A percentile compares a stretch with the other conserved stretches of the same genome.
phyloP scores from a whole-genome alignment of 1,140 invertebrate genomes.

The Vanessa tameamea region DNA sequence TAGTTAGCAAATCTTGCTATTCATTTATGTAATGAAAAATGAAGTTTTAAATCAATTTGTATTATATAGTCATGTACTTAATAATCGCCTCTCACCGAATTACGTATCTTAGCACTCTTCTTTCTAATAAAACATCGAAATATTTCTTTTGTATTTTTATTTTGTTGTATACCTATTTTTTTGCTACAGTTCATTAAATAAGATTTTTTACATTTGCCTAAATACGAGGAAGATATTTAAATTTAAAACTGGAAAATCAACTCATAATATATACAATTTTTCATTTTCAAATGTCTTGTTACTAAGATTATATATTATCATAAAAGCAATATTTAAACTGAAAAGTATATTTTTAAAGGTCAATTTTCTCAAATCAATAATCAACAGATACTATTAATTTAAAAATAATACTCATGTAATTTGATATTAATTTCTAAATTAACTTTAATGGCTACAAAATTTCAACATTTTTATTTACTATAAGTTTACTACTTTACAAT shows the following conservation, averaged over 20 bases:
- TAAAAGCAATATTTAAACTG: no score
- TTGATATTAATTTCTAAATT: not conserved
- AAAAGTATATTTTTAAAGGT: no score
- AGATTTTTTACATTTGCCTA: not conserved
- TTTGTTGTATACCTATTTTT: not conserved
- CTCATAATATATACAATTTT: no score
- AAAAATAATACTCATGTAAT: no score
- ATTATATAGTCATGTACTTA: constrained; percentile 45
- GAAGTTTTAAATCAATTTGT: constrained; percentile 28
- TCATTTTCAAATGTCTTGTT: no score
- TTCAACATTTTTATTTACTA: not conserved
- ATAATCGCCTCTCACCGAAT: constrained; percentile 72
- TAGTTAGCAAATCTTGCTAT: constrained; percentile 26
- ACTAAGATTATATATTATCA: no score
- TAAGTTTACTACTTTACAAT: not conserved
- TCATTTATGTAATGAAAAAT: constrained; percentile 14
- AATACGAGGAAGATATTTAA: not conserved
- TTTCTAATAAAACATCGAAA: constrained; percentile 47
- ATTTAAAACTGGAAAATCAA: not conserved
- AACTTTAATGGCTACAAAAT: not conserved
- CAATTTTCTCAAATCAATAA: no score
- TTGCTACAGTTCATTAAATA: not conserved
- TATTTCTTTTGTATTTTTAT: constrained; percentile 17
- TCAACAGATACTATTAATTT: no score
- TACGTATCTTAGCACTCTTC: constrained; percentile 63